These are phyloP conservation scores for Platalea minor DNA, from an alignment of 2,797 vertebrate species.

Conservation along the genomic window DNA sequence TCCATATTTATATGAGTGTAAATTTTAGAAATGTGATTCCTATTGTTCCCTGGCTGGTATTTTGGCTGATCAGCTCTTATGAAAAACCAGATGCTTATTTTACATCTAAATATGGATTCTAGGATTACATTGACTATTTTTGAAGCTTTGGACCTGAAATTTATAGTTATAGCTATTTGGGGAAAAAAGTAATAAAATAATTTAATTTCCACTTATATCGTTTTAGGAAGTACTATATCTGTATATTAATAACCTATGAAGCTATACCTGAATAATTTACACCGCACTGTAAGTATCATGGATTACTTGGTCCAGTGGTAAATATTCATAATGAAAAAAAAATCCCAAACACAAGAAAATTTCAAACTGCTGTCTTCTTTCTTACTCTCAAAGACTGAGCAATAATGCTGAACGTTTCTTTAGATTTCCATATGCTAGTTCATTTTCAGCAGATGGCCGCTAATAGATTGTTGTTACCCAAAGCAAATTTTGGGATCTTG, in stretches of 20 bases:
- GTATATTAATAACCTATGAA: constrained; percentile 23
- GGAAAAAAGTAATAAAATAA: background rate
- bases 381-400: background rate
- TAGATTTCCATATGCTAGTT: constrained; percentile 48
- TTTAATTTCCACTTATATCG: background rate
- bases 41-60: background rate
- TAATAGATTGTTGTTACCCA: constrained; percentile 40
- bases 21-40: constrained; percentile 29
- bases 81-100: background rate
- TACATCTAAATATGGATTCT: background rate
- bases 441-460: constrained; percentile 56
- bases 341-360: background rate
- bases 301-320: background rate
- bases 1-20: constrained; percentile 28
- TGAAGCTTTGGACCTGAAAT: background rate
- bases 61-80: background rate
- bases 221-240: background rate
- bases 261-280: constrained; percentile 19
- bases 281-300: background rate
- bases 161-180: background rate
- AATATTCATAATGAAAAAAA: background rate
- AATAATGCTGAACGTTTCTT: background rate
- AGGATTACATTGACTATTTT: background rate
- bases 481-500: background rate
- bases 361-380: background rate